phyloP scores from a whole-genome alignment of 2,888 invertebrate species.

The Dryobotodes eremita region DNA sequence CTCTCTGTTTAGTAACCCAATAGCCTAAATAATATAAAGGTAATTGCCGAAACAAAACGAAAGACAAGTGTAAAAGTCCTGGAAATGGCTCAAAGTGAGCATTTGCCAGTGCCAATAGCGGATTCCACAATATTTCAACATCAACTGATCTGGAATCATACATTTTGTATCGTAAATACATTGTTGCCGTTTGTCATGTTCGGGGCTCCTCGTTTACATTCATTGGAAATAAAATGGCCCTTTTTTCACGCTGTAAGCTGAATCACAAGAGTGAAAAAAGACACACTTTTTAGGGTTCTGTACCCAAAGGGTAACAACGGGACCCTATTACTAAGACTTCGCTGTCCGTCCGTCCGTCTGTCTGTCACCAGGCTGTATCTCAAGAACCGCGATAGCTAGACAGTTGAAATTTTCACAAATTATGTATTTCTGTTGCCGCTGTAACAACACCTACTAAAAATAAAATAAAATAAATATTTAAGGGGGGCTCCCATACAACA shows the following conservation, averaged over 20 bases:
- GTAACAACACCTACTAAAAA: too few relatives aligned
- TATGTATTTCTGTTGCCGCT: too few relatives aligned
- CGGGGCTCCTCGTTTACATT: conserved; percentile 29
- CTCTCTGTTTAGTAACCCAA: too few relatives aligned
- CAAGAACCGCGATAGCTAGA: too few relatives aligned
- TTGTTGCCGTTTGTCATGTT: conserved; percentile 55
- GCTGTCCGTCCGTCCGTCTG: too few relatives aligned
- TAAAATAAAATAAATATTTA: too few relatives aligned
- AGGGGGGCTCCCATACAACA: too few relatives aligned
- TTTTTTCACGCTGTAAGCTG: conserved; percentile 26
- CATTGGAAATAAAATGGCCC: conserved; percentile 33
- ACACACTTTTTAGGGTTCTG: too few relatives aligned
- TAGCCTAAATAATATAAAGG: neutral
- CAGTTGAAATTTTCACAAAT: too few relatives aligned
- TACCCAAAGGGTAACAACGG: too few relatives aligned
- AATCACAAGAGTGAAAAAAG: conserved; percentile 1
- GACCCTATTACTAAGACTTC: too few relatives aligned
- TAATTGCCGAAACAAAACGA: conserved; percentile 4
- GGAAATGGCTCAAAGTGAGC: conserved; percentile 40
- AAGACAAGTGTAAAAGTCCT: conserved; percentile 21
- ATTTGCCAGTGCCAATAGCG: conserved; percentile 47
- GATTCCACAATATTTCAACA: conserved; percentile 59
- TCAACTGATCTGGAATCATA: conserved; percentile 54
- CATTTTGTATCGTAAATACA: conserved; percentile 61
- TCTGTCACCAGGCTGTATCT: too few relatives aligned